Base-by-base conservation (phyloP, 2,113 vertebrate genomes). In the Perccottus glenii region DNA sequence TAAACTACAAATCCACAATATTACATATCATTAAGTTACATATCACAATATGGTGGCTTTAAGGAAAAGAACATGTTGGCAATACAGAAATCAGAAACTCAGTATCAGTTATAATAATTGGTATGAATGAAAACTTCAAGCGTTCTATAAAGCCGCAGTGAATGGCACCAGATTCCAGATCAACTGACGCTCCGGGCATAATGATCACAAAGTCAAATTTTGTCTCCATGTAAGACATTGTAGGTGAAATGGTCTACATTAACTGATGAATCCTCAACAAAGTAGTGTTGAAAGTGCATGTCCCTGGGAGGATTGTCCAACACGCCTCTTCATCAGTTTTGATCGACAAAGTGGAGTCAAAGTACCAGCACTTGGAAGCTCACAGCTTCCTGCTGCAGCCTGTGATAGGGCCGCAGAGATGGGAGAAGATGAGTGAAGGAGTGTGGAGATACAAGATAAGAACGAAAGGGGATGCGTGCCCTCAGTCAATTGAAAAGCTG, bases 401-500 rank as follows among this genome's bases (percentile, higher is more conserved):
- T 66, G 73, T 65, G 75, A 73, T 76, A 38, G 49, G 69, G 14
- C 52, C 57, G 70, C 63, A 53, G 58, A 75, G 77, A 76, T 77
- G 73, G 65, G 69, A 44, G 70, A 69, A 76, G 69, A 58, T n/a
- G 59, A 76, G 68, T 81, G 65, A 83, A 78, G 65, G 68, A 67
- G 75, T 70, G 71, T 50, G 78, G 61, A 81, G 80, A 85, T 83
- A 83, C 71, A 78, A 85, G 80, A 83, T 86, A 83, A 14, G 78
- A 27, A 38, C 45, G 75, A 76, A 67, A 71, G 68, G 81, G 86
- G 69, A 85, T 81, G 67, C 83, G 73, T 77, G 70, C 82, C 82
- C 81, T 82, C 73, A 88, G 87, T 90, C 89, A 89, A 89, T 90
- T 88, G 90, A 90, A 89, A 88, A 91, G 70, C 90, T 92, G 90